Evolutionary conservation across 2,113 vertebrate species (phyloP).

Genomic region (Motacilla tschutschensis): DNA sequence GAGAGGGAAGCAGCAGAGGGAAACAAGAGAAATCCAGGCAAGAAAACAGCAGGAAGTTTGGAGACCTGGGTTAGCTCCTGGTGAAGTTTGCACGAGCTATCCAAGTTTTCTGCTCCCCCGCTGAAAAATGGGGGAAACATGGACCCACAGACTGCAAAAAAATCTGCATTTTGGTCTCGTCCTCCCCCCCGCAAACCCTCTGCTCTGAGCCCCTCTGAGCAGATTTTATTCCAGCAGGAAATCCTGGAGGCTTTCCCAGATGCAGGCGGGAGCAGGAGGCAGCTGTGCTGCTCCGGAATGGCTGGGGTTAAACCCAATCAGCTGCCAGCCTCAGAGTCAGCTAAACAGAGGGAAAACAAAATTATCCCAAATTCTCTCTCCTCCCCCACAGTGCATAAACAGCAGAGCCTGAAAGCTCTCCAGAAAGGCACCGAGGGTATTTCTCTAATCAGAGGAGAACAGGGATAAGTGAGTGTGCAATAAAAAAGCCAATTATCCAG

Average conservation of each 20-base stretch:
- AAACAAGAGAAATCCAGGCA: not conserved
- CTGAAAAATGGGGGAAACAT: not conserved
- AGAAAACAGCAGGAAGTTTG: not conserved
- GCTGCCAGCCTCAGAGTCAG: not conserved
- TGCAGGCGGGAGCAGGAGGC: not conserved
- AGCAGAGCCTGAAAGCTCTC: conserved; percentile 31
- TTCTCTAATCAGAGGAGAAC: conserved; percentile 25
- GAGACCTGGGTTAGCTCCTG: conserved; percentile 1
- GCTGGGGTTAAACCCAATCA: conserved; percentile 12
- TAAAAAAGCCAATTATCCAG: conserved; percentile 21
- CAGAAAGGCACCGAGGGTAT: conserved; percentile 2
- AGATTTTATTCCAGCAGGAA: not conserved
- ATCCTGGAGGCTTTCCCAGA: not conserved
- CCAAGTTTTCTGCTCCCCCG: not conserved
- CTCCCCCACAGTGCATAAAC: conserved; percentile 28
- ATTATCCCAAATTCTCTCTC: conserved; percentile 32
- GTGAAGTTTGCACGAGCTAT: not conserved
- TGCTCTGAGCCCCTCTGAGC: not conserved
- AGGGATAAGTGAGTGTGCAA: conserved; percentile 10
- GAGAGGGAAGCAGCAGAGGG: conserved; percentile 15
- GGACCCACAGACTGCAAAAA: not conserved
- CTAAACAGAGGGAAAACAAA: conserved; percentile 45
- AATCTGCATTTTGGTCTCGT: not conserved
- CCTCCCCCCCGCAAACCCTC: not conserved
- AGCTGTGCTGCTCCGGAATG: conserved; percentile 3